Evolutionary conservation across 1,140 invertebrate genomes (phyloP).

Genomic region (Eciton burchellii): DNA sequence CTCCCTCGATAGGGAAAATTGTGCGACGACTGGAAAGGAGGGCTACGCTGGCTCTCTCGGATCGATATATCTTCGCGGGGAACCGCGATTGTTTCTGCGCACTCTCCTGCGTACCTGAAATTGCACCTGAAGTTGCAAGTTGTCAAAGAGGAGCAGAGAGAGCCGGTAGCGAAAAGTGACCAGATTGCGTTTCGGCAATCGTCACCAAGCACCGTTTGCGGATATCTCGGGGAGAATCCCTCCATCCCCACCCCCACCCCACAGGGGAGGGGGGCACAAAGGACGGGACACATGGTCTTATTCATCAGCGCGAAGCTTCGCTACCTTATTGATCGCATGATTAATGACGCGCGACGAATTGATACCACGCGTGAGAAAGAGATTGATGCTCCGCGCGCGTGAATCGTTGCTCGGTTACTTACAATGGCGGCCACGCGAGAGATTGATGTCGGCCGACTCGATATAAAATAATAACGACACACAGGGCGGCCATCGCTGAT

Average conservation of each 20-base stretch:
- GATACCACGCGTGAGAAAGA: neutral
- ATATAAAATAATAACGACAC: neutral
- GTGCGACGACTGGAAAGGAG: neutral
- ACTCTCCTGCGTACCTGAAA: neutral
- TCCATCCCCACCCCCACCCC: no score
- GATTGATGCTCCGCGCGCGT: neutral
- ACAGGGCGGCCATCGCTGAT: neutral
- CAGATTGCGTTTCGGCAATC: neutral
- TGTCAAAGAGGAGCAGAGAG: neutral
- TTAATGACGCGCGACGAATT: neutral
- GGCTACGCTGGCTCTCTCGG: no score
- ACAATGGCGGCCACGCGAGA: neutral
- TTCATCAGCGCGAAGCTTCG: neutral
- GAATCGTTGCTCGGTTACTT: neutral
- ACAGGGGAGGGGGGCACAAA: no score
- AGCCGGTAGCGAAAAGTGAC: neutral
- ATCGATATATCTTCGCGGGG: neutral
- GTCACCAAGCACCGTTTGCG: neutral
- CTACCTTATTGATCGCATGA: neutral
- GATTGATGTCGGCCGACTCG: neutral
- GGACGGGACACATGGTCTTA: neutral
- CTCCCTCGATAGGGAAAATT: neutral
- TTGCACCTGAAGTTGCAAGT: neutral
- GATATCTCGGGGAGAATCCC: neutral
- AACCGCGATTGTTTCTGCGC: neutral